Evolutionary conservation across 2,797 vertebrate genomes (phyloP).

Genomic region (Paguma larvata): DNA sequence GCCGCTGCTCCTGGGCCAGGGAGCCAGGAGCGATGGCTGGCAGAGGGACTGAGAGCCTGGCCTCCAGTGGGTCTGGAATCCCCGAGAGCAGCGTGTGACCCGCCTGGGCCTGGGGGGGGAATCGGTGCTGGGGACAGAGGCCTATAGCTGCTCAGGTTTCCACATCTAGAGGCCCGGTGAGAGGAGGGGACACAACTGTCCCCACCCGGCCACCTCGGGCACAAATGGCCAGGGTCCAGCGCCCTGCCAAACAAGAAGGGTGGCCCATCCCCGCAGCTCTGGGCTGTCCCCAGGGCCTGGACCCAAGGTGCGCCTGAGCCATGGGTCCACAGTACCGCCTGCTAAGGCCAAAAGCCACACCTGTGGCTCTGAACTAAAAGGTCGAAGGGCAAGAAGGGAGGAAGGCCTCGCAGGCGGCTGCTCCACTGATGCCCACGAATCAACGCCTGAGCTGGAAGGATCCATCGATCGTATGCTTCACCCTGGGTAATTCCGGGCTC

Average conservation of each 20-base stretch:
- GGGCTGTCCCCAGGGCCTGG: not conserved
- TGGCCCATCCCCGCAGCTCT: not conserved
- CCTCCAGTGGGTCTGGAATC: not conserved
- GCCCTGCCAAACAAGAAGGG: not conserved
- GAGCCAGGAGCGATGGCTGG: not conserved
- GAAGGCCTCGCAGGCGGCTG: not conserved
- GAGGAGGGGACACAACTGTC: not conserved
- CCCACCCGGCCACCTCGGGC: not conserved
- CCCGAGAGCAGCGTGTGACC: not conserved
- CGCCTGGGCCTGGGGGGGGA: not conserved
- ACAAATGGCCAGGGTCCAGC: not conserved
- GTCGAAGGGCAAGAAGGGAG: not conserved
- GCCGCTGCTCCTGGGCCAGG: not conserved
- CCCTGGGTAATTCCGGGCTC: not conserved
- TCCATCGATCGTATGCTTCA: rapidly evolving
- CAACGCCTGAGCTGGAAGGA: rapidly evolving
- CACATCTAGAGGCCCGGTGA: not conserved
- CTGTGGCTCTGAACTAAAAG: not conserved
- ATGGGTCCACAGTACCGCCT: rapidly evolving
- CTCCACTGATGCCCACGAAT: not conserved
- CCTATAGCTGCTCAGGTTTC: not conserved
- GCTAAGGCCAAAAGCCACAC: not conserved
- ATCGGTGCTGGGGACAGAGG: not conserved
- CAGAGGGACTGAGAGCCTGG: not conserved
- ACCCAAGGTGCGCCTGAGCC: not conserved